These are phyloP conservation scores for Drosophila fulvimacula DNA, from an alignment of 2,888 invertebrate genomes.

Conservation along the genomic window DNA sequence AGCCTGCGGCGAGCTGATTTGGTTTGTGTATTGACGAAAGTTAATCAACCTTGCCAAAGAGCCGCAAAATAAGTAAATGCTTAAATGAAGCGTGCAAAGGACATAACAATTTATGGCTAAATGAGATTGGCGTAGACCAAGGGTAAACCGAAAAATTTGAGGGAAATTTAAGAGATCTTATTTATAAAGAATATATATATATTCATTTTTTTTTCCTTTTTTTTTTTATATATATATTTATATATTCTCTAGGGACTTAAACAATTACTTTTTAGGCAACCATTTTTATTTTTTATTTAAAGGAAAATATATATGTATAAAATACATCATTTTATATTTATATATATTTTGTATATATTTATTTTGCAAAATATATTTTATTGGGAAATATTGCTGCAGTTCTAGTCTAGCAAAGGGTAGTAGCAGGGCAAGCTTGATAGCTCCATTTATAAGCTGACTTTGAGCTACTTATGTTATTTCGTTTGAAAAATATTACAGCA, in stretches of 20 bases:
- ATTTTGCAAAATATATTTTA: background rate
- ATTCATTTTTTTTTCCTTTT: too few species aligned
- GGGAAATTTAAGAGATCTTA: too few species aligned
- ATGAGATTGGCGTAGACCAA: conserved; percentile 23
- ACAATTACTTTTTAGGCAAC: too few species aligned
- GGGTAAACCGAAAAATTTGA: too few species aligned
- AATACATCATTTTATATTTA: too few species aligned
- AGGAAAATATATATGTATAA: too few species aligned
- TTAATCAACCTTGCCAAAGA: conserved; percentile 47
- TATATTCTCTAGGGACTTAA: too few species aligned
- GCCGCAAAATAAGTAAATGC: conserved; percentile 35
- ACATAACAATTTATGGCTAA: conserved; percentile 30
- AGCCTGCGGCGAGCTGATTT: conserved; percentile 20
- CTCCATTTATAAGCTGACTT: background rate
- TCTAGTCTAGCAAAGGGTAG: background rate
- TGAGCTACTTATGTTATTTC: background rate
- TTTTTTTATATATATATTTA: too few species aligned
- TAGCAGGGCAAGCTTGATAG: background rate
- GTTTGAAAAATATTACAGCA: background rate
- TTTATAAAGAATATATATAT: too few species aligned
- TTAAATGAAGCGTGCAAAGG: conserved; percentile 45
- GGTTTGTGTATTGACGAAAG: conserved; percentile 45
- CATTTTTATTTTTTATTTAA: too few species aligned
- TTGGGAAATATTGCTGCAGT: background rate
- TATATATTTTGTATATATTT: too few species aligned